A percentile compares a stretch with the other conserved stretches of the same genome.
These are phyloP conservation scores for Sesamia inferens DNA, from an alignment of 2,888 invertebrate genomes.

Conservation along the genomic window DNA sequence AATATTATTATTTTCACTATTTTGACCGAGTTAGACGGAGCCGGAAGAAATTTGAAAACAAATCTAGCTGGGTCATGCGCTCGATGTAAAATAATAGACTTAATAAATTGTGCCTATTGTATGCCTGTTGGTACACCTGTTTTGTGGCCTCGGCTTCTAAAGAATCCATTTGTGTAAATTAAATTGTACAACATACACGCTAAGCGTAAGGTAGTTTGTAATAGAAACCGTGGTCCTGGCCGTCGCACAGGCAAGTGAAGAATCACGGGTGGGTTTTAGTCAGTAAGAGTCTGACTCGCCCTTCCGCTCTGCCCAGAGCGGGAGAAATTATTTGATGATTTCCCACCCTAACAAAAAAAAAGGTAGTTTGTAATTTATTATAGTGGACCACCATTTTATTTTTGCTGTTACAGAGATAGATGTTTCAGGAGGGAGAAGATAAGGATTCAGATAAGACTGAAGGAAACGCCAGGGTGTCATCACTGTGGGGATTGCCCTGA, in stretches of 20 bases:
- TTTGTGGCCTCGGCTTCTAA: constrained; percentile 42
- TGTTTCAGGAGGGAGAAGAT: not conserved
- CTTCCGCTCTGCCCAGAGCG: no score
- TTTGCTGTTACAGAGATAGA: not conserved
- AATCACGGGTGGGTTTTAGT: no score
- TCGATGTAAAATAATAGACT: constrained; percentile 39
- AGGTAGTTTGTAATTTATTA: constrained; percentile 33
- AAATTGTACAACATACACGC: constrained; percentile 44
- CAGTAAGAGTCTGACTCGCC: no score
- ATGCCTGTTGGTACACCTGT: constrained; percentile 36
- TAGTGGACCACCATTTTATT: constrained; percentile 2
- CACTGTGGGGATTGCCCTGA: no score
- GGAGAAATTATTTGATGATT: no score
- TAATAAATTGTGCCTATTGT: constrained; percentile 45
- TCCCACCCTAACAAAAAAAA: no score
- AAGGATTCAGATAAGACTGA: no score
- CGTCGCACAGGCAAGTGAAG: no score
- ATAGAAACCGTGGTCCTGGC: no score
- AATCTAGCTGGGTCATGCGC: constrained; percentile 59
- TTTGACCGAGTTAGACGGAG: constrained; percentile 66
- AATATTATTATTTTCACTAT: constrained; percentile 58
- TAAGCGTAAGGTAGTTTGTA: constrained; percentile 19
- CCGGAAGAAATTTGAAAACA: constrained; percentile 60
- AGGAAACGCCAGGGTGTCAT: no score
- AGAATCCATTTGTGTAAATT: constrained; percentile 45